Evolutionary conservation across 2,113 vertebrate species (phyloP), one percentile per base, ranked within the genome.

Genomic region (Bos indicus): DNA sequence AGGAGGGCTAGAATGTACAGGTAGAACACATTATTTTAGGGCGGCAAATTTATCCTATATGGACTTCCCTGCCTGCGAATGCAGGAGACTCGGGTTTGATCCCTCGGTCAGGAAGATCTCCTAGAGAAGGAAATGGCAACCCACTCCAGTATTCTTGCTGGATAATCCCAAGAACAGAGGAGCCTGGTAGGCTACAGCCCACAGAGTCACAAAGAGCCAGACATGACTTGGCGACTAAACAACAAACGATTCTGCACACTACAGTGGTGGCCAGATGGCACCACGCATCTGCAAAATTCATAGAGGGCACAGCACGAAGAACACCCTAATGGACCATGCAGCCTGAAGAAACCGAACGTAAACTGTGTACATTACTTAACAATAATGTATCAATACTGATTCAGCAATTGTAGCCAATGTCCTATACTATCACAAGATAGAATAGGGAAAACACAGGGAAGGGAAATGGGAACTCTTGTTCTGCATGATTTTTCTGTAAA

Each of bases 1-100:
- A 40, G 16, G 12, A 60, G 12, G 43, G 62, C 33, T 3, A 2
- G 21, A n/a, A 33, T 2, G 2, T 33, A 11, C 1, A n/a, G 51
- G 78, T 3, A 7, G 43, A 12, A 9, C 28, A 26, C 43, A 25
- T 3, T 33, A 77, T 84, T 43, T 15, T 14, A 28, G 25, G 48
- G 5, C 12, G 10, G 14, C 19, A 7, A 78, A 82, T n/a, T 6
- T 33, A 36, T 46, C 48, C 64, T 78, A 14, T 7, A 14, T 1
- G 6, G 43, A 6, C 36, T 43, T 25, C 21, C 71, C 71, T 74
- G 71, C 36, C 19, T 74, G 67, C 10, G 0, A 74, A 40, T 71
- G n/a, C 67, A 40, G 17, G n/a, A 71, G n/a, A 40, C 17, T 71
- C 19, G 1, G n/a, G 16, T 40, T 40, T 71, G 67, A 40, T 71